Evolutionary conservation across 1,140 invertebrate species (phyloP), one percentile per base, ranked within the genome.

Genomic region (Phenacoccus solenopsis): DNA sequence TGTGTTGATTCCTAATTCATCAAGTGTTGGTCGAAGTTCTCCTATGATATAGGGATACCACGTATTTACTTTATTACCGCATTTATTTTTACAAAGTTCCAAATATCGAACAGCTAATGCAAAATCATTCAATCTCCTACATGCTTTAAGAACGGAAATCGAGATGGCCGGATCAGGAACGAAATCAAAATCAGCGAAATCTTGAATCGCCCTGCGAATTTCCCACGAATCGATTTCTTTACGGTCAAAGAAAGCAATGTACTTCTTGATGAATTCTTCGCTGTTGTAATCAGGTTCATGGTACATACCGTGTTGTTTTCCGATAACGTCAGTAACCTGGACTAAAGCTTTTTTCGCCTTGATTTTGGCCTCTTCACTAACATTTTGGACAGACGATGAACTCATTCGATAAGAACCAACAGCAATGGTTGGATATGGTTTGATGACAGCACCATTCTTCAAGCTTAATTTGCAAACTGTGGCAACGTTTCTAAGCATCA

Each of bases 221-320:
- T 98, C 94, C 97, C 97, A 99, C 49, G 89, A 88, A 82, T 98
- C 96, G 78, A 98, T 93, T 74, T 98, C 90, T 56, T 85, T 83
- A 67, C 91, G 85, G 78, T 87, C 91, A 81, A 98, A 95, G 79
- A 87, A 98, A 24, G 86, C 84, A 78, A 90, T 88, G 79, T 90
- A 96, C 77, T 90, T 82, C 22, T 81, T 79, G 77, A 90, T 88
- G 76, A 90, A 89, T 75, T 89, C 85, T 73, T 87, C 88, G 38
- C 38, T 49, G 64, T 89, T 88, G 13, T 82, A 79, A 72, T 84
- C 82, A 3, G 59, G 59, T 16, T 64, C 59, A 25, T 64, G 22
- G 20, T 49, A 49, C 2, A 24, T 24, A 25, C 20, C 20, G 10
- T 64, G 10, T 64, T 16, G 21, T 64, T 27, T 24, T 24, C 59